Evolutionary conservation across 2,888 invertebrate genomes (phyloP), one percentile per base, ranked within the genome.

Genomic region (Saturnia pavonia): DNA sequence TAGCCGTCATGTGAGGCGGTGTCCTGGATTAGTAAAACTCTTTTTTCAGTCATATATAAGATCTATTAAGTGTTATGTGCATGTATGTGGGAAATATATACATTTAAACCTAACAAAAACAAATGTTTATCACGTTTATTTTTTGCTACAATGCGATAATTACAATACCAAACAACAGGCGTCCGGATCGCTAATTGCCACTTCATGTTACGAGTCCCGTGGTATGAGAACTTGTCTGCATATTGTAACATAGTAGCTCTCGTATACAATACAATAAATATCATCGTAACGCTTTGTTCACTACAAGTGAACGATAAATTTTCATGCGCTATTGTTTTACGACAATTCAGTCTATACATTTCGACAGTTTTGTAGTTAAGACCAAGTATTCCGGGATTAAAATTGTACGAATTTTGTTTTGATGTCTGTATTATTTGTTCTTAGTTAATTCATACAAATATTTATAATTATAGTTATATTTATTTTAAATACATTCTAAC

Each of bases 171-270:
- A 57, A 57, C 25, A 27, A 57, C 57, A 14, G 25, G 57, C 57
- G 14, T 27, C 57, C 57, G 57, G 57, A 57, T 57, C 57, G 57
- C 57, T 57, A 57, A 57, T 57, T 57, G 57, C 57, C 57, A 57
- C 57, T 57, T 11, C 57, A 57, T 25, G 57, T 57, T 57, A 51
- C 14, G 43, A 51, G 19, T 16, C 48, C 6, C 12, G 19, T 19
- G 48, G 19, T 51, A 27, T 27, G 57, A 25, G 25, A 57, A 57
- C 57, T 25, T 25, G 54, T 25, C 22, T 57, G 54, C 22, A 57
- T 57, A 57, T 12, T 22, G 57, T 57, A 27, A 57, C 57, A 25
- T 57, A 14, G 25, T 12, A 22, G 57, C 25, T 57, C 19, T 57
- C 14, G 57, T 57, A 19, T 27, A 57, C 1, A 1, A 25, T 57